phyloP scores from a whole-genome alignment of 2,888 invertebrate species.

The Orchesella flavescens region DNA sequence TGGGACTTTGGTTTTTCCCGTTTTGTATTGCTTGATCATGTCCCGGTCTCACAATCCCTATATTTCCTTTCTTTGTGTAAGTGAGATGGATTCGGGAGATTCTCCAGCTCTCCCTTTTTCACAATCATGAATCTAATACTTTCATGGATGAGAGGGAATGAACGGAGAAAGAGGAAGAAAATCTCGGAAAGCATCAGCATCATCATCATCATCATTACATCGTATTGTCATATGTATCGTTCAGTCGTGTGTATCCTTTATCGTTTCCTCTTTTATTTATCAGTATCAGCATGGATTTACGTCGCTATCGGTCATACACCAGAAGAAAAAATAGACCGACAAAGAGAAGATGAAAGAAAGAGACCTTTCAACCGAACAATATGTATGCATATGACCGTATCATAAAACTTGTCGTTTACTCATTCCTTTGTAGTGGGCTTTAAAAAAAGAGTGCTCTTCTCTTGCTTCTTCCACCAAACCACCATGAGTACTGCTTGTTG shows the following conservation, averaged over 20 bases:
- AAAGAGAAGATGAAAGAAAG: not conserved
- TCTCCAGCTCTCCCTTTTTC: not conserved
- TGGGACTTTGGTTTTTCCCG: not conserved
- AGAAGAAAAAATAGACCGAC: not conserved
- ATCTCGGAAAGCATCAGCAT: not conserved
- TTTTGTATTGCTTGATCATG: not conserved
- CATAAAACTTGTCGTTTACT: too few relatives aligned
- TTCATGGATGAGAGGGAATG: conserved; percentile 8
- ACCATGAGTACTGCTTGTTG: too few relatives aligned
- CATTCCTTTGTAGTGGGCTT: too few relatives aligned
- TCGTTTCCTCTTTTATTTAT: not conserved
- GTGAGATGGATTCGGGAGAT: not conserved
- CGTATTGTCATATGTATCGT: not conserved
- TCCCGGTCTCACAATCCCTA: too few relatives aligned
- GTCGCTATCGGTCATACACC: conserved; percentile 8
- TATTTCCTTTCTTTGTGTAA: not conserved
- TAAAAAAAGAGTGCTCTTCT: too few relatives aligned
- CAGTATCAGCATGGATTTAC: conserved; percentile 13
- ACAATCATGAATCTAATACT: not conserved
- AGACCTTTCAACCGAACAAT: not conserved
- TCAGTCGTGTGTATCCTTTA: not conserved
- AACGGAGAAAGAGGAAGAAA: not conserved
- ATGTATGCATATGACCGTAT: not conserved
- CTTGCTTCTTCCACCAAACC: too few relatives aligned
- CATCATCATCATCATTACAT: not conserved